Conservation (phyloP, 2,113 vertebrate species). For the Gulo gulo region DNA sequence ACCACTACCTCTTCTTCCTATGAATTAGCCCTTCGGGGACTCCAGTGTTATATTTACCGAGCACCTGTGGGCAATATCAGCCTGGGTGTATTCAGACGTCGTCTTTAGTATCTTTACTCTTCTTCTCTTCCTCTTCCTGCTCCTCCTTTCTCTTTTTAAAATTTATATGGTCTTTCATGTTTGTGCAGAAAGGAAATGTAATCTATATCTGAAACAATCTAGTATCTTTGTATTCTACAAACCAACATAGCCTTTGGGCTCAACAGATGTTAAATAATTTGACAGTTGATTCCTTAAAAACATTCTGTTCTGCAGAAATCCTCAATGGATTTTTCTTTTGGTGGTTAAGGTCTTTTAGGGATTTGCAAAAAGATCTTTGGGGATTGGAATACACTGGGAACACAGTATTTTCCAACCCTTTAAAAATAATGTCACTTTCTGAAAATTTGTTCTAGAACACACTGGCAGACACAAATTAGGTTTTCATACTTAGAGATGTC, state of each 20-base stretch:
- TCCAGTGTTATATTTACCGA: background rate
- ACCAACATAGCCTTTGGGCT: background rate
- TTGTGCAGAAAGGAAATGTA: background rate
- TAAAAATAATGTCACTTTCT: slow-evolving; percentile 12
- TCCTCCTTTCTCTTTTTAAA: background rate
- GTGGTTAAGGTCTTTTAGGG: background rate
- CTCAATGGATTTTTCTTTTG: background rate
- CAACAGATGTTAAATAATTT: background rate
- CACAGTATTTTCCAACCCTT: background rate
- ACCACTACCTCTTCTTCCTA: background rate
- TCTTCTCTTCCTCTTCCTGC: background rate
- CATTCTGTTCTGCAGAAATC: background rate
- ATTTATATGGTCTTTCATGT: background rate
- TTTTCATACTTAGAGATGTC: slow-evolving; percentile 17
- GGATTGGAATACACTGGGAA: background rate
- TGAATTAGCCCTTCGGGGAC: background rate
- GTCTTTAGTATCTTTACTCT: background rate
- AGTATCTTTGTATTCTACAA: background rate
- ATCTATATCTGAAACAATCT: background rate
- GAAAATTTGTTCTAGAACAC: background rate
- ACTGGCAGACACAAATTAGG: background rate
- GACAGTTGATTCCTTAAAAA: background rate
- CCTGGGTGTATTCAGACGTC: background rate
- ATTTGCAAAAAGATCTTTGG: background rate
- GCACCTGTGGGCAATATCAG: background rate